Percentiles rank a stretch among this genome's conserved stretches.
Evolutionary conservation across 2,797 vertebrate species (phyloP).

Genomic region (Hylomyscus alleni): DNA sequence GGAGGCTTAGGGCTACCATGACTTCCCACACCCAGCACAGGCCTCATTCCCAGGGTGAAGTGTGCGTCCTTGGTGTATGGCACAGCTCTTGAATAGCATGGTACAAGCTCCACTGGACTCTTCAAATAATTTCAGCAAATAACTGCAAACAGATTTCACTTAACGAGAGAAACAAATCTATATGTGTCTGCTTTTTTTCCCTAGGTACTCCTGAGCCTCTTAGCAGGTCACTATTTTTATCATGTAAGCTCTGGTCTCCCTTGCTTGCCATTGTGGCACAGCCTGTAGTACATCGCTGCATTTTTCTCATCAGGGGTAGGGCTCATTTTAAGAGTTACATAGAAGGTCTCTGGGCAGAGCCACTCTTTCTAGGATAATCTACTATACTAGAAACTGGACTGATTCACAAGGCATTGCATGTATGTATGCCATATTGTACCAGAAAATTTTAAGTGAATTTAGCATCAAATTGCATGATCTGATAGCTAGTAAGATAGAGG

Average conservation of each 20-base stretch:
- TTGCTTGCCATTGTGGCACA: not conserved
- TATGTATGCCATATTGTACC: not conserved
- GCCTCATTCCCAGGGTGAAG: not conserved
- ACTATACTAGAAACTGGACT: conserved; percentile 26
- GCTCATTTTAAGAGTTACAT: conserved; percentile 12
- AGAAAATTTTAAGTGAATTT: conserved; percentile 45
- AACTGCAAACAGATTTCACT: conserved; percentile 34
- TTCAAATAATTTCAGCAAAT: conserved; percentile 55
- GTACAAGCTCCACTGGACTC: not conserved
- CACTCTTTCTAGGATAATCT: not conserved
- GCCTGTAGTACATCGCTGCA: not conserved
- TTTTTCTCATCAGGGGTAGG: not conserved
- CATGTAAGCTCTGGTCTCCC: not conserved
- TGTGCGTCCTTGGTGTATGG: no score
- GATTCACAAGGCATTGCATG: not conserved
- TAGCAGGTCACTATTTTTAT: conserved; percentile 15
- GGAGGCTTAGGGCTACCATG: not conserved
- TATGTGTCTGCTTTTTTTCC: not conserved
- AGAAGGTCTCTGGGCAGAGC: conserved; percentile 39
- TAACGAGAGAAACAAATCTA: conserved; percentile 43
- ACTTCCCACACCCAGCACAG: not conserved
- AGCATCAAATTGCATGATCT: conserved; percentile 24
- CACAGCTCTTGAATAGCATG: not conserved
- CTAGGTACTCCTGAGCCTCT: conserved; percentile 6
- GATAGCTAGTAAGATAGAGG: not conserved